Evolutionary conservation across 2,797 vertebrate genomes (phyloP), one percentile per base, ranked within the genome.

Genomic region (Takifugu rubripes): DNA sequence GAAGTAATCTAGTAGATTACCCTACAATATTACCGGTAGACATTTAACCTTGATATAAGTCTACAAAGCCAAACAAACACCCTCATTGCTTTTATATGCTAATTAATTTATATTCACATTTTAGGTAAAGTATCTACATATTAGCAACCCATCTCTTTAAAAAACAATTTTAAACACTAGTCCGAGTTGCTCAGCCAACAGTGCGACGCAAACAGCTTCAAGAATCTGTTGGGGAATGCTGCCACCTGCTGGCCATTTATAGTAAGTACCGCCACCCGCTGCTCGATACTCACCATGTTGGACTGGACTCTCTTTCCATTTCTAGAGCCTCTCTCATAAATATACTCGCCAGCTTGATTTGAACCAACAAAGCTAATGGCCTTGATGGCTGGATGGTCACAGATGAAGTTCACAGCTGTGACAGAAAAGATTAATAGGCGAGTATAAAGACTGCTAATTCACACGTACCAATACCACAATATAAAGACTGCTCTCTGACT

Each of bases 321-420:
- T 86, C 90, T 93, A 52, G 94, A 97, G 59, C 96, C 96, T 69
- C 93, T 93, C 83, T 96, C 93, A 46, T 97, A 98, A 88, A 98
- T 98, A 79, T 98, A 94, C 56, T 98, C 95, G 55, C 96, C 96
- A 46, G 95, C 96, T 86, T 95, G 93, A 87, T 98, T 98, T 64
- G 96, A 98, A 74, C 96, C 97, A 75, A 98, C 96, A 83, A 98
- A 99, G 86, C 96, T 98, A 91, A 99, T 95, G 5, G 96, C 95
- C 82, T 89, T 95, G 87, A 99, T 96, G 72, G 93, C 89, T 14
- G 93, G 95, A 81, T 98, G 92, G 64, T 97, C 94, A 71, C 95
- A 97, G 87, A 98, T 93, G 78, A 98, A 97, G 81, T 97, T 94
- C 72, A 98, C 96, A 90, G 97, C 97, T 99, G 86, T 43, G 56